Evolutionary conservation across 35 echinoderm and acorn worm species (phyloP).

Genomic region (Hemicentrotus pulcherrimus): DNA sequence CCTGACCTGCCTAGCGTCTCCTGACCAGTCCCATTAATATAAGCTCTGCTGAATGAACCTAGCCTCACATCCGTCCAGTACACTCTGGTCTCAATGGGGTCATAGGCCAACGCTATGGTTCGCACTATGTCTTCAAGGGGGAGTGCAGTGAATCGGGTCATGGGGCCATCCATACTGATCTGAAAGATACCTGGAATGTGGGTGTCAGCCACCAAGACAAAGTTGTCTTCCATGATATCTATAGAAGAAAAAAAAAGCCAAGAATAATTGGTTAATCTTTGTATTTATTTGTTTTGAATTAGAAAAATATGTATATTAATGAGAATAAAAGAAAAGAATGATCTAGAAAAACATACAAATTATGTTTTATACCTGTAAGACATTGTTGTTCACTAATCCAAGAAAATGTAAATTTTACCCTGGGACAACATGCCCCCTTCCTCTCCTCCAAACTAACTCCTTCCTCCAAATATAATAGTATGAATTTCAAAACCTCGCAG

Average conservation of each 20-base stretch:
- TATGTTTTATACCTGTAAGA: too few species aligned
- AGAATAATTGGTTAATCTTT: background rate
- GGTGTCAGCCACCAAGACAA: conserved; percentile 55
- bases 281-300: too few species aligned
- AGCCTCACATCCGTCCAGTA: conserved; percentile 41
- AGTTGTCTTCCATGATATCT: conserved; percentile 58
- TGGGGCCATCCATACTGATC: conserved; percentile 31
- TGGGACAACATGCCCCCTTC: too few species aligned
- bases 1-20: conserved; percentile 29
- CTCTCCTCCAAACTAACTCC: too few species aligned
- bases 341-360: too few species aligned
- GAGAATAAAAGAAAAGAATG: too few species aligned
- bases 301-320: too few species aligned
- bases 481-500: too few species aligned
- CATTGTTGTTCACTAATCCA: too few species aligned
- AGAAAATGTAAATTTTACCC: too few species aligned
- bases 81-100: conserved; percentile 36
- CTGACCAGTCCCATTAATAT: background rate
- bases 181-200: conserved; percentile 62
- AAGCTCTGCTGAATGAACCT: conserved; percentile 21
- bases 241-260: background rate
- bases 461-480: too few species aligned
- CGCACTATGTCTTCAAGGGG: conserved; percentile 41
- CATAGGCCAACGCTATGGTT: conserved; percentile 57
- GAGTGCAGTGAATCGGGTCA: conserved; percentile 27